phyloP scores from a whole-genome alignment of 1,140 invertebrate species.

The Drosophila ogumai region DNA sequence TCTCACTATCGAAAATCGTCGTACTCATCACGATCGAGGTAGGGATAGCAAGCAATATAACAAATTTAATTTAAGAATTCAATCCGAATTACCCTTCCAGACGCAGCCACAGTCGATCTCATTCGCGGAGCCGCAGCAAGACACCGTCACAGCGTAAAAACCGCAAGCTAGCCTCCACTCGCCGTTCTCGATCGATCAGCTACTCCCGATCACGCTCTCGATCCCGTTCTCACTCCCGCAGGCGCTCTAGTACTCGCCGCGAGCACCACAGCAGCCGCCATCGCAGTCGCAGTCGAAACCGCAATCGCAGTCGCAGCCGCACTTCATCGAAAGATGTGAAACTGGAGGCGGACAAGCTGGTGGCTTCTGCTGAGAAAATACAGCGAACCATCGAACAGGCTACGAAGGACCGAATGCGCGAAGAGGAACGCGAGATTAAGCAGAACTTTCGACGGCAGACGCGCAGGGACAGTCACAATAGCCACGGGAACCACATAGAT shows the following conservation, averaged over 20 bases:
- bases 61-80: neutral
- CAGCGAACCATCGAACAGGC: constrained; percentile 77
- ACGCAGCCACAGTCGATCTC: constrained; percentile 66
- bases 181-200: constrained; percentile 75
- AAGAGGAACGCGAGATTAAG: constrained; percentile 75
- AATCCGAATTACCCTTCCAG: constrained; percentile 2
- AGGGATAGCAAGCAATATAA: neutral
- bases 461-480: constrained; percentile 20
- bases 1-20: constrained; percentile 80
- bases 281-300: constrained; percentile 52
- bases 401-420: constrained; percentile 75
- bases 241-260: constrained; percentile 80
- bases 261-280: constrained; percentile 69
- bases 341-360: constrained; percentile 74
- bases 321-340: constrained; percentile 53
- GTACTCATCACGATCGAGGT: constrained; percentile 75
- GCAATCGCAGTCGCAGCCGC: constrained; percentile 30
- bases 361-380: constrained; percentile 77
- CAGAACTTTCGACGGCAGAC: constrained; percentile 61
- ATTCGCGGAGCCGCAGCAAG: constrained; percentile 69
- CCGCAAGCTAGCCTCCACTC: constrained; percentile 76
- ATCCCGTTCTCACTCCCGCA: constrained; percentile 58
- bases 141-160: constrained; percentile 60
- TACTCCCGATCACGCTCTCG: constrained; percentile 85
- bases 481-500: constrained; percentile 10